phyloP scores from a whole-genome alignment of 1,140 invertebrate species.

The Diorhabda sublineata region DNA sequence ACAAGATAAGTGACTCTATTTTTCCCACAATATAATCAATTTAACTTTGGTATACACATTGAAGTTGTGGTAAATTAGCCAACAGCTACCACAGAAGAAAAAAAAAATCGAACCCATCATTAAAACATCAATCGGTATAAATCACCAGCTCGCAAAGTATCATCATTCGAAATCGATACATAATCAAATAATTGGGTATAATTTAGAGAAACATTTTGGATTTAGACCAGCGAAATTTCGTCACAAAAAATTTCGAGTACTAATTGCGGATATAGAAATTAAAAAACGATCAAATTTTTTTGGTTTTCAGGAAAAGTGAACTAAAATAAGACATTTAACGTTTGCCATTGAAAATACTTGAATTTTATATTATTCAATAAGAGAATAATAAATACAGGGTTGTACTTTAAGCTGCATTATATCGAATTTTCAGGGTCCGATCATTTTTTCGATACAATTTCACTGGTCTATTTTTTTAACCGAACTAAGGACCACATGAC shows the following conservation, averaged over 20 bases:
- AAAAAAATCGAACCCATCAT: background rate
- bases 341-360: too few relatives aligned
- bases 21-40: too few relatives aligned
- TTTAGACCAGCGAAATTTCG: background rate
- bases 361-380: too few relatives aligned
- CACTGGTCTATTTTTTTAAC: constrained; percentile 4
- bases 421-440: too few relatives aligned
- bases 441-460: background rate
- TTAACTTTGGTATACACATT: background rate
- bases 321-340: too few relatives aligned
- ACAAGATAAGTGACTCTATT: too few relatives aligned
- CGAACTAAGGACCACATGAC: constrained; percentile 11
- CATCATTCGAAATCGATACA: background rate
- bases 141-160: background rate
- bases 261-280: too few relatives aligned
- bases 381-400: too few relatives aligned
- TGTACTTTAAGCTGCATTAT: too few relatives aligned
- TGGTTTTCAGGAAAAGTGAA: too few relatives aligned
- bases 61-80: background rate
- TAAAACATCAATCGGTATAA: background rate
- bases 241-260: too few relatives aligned
- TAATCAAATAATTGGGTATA: constrained; percentile 3
- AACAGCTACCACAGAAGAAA: background rate
- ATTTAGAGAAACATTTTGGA: background rate
- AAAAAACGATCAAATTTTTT: too few relatives aligned